Base-by-base conservation (phyloP, 1,140 invertebrate genomes). In the Drosophila hydei region DNA sequence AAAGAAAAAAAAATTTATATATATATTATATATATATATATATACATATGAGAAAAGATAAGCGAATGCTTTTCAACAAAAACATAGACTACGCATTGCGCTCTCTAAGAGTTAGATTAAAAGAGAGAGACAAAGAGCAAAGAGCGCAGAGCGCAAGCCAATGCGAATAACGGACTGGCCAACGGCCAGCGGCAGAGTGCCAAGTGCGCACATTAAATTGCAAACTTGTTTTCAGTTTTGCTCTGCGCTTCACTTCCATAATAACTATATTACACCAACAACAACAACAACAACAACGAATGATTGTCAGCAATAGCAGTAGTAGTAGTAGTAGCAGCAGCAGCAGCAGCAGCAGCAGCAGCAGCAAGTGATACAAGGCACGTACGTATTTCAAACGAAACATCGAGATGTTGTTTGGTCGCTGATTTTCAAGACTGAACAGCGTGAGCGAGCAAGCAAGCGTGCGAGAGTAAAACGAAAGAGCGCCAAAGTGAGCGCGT, bases 151-250 rank as follows among this genome's bases (percentile, higher is more conserved):
- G 74, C 42, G 16, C 25, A 38, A 52, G 7, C 30, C 25, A 74
- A 65, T 64, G 23, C 21, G 42, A 70, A 65, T 69, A 78, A 64
- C 58, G 65, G 75, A 77, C 67, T 67, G 70, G 36, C 48, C 69
- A 72, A 47, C 40, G 63, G 50, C 60, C 21, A 61, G 70, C 65
- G 54, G 72, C 74, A 68, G 73, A 77, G 72, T 81, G 80, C 74
- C 72, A 89, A 89, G 77, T 84, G 84, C 76, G 80, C 87, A 81
- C 87, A 89, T 83, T 72, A 87, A 76, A 90, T 90, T 90, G 87
- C 78, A 90, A 90, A 90, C 87, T 90, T 83, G 87, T 90, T 90
- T 90, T 87, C 47, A 79, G 72, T 73, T 80, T 78, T 62, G 59
- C 77, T 79, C 58, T 65, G 63, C 72, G 67, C 75, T 77, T 70